A percentile compares a stretch with the other conserved stretches of the same genome.
These are phyloP conservation scores for Limnephilus marmoratus DNA, from an alignment of 2,888 invertebrate genomes.

Conservation along the genomic window DNA sequence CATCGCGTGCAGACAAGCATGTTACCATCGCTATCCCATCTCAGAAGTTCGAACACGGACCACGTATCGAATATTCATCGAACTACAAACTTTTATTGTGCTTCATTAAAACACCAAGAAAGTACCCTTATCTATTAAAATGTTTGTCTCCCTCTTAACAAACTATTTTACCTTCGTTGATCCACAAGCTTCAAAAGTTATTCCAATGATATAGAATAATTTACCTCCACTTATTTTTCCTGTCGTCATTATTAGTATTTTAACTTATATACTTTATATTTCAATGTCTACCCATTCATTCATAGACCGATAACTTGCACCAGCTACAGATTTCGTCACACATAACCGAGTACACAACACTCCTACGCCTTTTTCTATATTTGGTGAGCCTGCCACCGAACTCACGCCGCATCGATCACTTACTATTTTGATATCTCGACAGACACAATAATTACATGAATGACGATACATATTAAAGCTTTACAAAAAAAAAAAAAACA, in stretches of 20 bases:
- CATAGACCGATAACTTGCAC: neutral
- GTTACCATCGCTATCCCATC: neutral
- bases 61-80: neutral
- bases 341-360: neutral
- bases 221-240: too few relatives aligned
- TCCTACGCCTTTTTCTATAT: conserved; percentile 2
- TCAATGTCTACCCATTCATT: neutral
- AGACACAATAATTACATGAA: neutral
- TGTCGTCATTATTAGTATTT: neutral
- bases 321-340: neutral
- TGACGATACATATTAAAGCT: neutral
- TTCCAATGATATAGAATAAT: too few relatives aligned
- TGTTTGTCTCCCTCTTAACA: too few relatives aligned
- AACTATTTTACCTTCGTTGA: too few relatives aligned
- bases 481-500: neutral
- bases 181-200: too few relatives aligned
- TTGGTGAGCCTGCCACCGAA: neutral
- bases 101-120: neutral
- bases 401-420: conserved; percentile 23
- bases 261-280: neutral
- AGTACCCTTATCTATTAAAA: too few relatives aligned
- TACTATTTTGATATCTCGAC: neutral
- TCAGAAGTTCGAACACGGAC: neutral
- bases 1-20: neutral
- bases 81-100: neutral